Evolutionary conservation across 2,113 vertebrate genomes (phyloP).

Genomic region (Parotia lawesii): DNA sequence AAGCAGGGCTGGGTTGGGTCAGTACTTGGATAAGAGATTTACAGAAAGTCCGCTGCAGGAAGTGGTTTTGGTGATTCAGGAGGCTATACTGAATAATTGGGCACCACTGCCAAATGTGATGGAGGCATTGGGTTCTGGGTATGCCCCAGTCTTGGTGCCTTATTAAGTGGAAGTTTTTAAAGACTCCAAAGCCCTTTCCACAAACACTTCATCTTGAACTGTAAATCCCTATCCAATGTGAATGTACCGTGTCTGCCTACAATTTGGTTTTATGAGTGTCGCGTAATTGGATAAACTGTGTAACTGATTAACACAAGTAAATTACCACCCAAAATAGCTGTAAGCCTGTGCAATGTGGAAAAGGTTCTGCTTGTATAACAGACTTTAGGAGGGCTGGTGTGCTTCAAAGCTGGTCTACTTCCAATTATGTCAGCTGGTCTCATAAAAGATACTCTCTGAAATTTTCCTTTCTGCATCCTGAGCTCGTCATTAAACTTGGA

Average conservation of each 20-base stretch:
- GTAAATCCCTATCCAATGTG: not conserved
- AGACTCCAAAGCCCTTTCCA: not conserved
- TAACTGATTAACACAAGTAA: not conserved
- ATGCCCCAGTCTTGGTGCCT: not conserved
- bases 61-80: conserved; percentile 62
- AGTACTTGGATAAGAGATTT: conserved; percentile 41
- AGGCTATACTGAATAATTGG: not conserved
- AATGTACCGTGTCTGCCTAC: not conserved
- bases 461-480: not conserved
- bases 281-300: not conserved
- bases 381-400: not conserved
- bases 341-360: not conserved
- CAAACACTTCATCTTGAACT: not conserved
- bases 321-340: not conserved
- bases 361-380: not conserved
- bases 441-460: not conserved
- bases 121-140: not conserved
- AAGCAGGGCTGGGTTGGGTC: conserved; percentile 52
- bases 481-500: not conserved
- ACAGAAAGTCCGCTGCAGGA: conserved; percentile 34
- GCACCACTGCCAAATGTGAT: not conserved
- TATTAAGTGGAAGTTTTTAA: not conserved
- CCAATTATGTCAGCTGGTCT: not conserved
- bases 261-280: not conserved
- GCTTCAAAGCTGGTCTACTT: not conserved